Evolutionary conservation across 2,113 vertebrate species (phyloP).

Genomic region (Prietella phreatophila): DNA sequence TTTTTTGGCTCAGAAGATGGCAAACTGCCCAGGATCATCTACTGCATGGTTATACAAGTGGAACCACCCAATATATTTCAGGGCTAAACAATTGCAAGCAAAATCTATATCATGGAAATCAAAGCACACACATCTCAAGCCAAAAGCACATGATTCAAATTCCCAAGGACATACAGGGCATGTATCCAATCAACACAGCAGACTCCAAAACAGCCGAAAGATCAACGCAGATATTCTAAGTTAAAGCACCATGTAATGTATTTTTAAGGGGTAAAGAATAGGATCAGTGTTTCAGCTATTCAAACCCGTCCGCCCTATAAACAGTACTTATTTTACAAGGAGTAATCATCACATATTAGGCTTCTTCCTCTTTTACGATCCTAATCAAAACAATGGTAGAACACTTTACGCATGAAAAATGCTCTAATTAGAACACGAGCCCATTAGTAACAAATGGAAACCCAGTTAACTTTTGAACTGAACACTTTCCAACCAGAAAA

Average conservation of each 20-base stretch:
- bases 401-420: neutral
- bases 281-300: conserved; percentile 7
- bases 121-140: conserved; percentile 10
- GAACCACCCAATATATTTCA: conserved; percentile 34
- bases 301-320: conserved; percentile 5
- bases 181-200: conserved; percentile 24
- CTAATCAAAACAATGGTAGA: neutral
- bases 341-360: neutral
- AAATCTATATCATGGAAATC: conserved; percentile 41
- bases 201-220: conserved; percentile 30
- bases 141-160: conserved; percentile 35
- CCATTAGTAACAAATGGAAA: conserved; percentile 3
- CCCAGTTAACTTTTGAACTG: neutral
- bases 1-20: conserved; percentile 34
- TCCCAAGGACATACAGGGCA: conserved; percentile 25
- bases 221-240: neutral
- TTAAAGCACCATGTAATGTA: conserved; percentile 14
- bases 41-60: conserved; percentile 26
- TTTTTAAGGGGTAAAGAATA: neutral
- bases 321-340: conserved; percentile 14
- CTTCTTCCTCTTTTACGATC: neutral
- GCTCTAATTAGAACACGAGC: conserved; percentile 7
- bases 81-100: conserved; percentile 33
- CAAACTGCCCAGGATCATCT: conserved; percentile 22
- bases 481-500: conserved; percentile 21